phyloP scores from a whole-genome alignment of 2,888 invertebrate genomes.

The Spialia ferax region DNA sequence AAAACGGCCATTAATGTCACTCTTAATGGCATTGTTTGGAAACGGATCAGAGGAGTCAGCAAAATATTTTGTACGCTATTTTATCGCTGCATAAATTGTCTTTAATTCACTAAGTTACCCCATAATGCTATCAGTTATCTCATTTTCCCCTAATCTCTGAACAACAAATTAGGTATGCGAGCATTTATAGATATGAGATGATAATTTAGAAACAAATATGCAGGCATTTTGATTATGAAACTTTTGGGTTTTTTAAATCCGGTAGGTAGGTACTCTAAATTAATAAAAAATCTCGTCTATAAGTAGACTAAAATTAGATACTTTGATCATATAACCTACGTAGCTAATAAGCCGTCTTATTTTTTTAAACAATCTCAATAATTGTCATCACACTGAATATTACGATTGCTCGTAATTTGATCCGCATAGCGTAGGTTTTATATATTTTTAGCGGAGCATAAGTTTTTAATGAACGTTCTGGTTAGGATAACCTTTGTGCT shows the following conservation, averaged over 20 bases:
- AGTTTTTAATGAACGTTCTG: constrained; percentile 43
- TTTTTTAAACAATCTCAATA: constrained; percentile 15
- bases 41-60: not conserved
- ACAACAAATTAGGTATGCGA: not conserved
- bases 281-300: not conserved
- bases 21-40: constrained; percentile 18
- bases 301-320: too few species aligned
- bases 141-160: constrained; percentile 32
- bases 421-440: constrained; percentile 35
- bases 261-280: too few species aligned
- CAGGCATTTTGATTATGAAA: not conserved
- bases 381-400: constrained; percentile 27
- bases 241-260: not conserved
- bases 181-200: not conserved
- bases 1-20: constrained; percentile 2
- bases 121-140: constrained; percentile 44
- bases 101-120: constrained; percentile 23
- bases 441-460: constrained; percentile 45
- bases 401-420: constrained; percentile 26
- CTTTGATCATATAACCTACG: too few species aligned
- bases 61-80: constrained; percentile 11
- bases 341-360: constrained; percentile 14
- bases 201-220: not conserved
- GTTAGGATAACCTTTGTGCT: constrained; percentile 47
- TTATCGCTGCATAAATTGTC: constrained; percentile 12